Percentiles rank a stretch among this genome's conserved stretches.
Conservation (phyloP, 2,888 invertebrate genomes). For the Zygaena filipendulae region DNA sequence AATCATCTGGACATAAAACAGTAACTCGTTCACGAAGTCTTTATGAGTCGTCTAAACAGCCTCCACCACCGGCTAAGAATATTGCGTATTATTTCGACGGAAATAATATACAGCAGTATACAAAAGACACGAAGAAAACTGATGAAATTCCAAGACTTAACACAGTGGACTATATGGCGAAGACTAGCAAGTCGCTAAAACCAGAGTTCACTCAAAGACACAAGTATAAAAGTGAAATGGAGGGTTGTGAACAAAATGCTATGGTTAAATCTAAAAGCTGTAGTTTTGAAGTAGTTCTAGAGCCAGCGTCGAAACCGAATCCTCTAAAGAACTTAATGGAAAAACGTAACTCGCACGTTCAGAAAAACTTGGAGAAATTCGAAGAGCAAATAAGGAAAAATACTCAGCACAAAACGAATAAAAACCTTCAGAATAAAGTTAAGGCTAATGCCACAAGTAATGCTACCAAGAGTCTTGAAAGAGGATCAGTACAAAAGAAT, state of each 20-base stretch:
- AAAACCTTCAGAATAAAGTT: slow-evolving; percentile 55
- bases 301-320: slow-evolving; percentile 59
- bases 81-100: slow-evolving; percentile 65
- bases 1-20: slow-evolving; percentile 45
- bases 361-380: slow-evolving; percentile 71
- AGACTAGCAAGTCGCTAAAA: slow-evolving; percentile 52
- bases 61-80: slow-evolving; percentile 48
- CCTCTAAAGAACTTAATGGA: slow-evolving; percentile 56
- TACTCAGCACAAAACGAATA: slow-evolving; percentile 43
- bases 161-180: slow-evolving; percentile 64
- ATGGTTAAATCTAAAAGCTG: slow-evolving; percentile 64
- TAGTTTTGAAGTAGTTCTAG: slow-evolving; percentile 62
- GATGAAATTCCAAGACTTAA: slow-evolving; percentile 72
- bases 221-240: slow-evolving; percentile 55
- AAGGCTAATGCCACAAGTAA: slow-evolving; percentile 46
- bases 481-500: slow-evolving; percentile 52
- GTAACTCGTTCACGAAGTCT: slow-evolving; percentile 57
- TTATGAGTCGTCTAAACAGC: slow-evolving; percentile 47
- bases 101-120: slow-evolving; percentile 47
- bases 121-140: slow-evolving; percentile 38
- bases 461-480: slow-evolving; percentile 56
- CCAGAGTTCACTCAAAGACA: slow-evolving; percentile 49
- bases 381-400: slow-evolving; percentile 63
- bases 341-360: slow-evolving; percentile 57
- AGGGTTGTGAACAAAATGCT: slow-evolving; percentile 47